Base-by-base conservation (phyloP, 2,888 invertebrate genomes). In the Mellilla xanthometata region DNA sequence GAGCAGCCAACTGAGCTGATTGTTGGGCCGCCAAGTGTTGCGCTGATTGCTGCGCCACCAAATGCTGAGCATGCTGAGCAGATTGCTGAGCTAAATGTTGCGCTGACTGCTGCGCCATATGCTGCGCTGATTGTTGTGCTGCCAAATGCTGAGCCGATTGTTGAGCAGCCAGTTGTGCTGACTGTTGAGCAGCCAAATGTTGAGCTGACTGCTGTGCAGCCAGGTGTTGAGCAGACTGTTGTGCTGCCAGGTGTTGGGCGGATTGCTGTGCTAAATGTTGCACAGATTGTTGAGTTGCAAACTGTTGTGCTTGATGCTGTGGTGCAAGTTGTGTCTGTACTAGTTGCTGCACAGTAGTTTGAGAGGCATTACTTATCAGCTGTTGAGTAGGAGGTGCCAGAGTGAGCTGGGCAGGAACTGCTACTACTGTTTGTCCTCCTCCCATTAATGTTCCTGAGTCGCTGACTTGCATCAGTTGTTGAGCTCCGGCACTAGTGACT, bases 381-480 rank as follows among this genome's bases (percentile, higher is more conserved):
- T 89, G 89, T 41, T 83, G 87, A 8, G 81, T 65, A 9, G 79
- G 76, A 28, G 80, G 87, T 29, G 76, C 84, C 41, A 89, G 60
- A 7, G 89, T 87, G 12, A 89, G 61, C 59, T 89, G 89, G 19
- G 89, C 89, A 35, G 89, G 89, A 8, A 89, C 86, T 22, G 88
- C 88, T 13, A 89, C 89, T 34, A 89, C 87, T 38, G 88, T 87
- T 57, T 87, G 88, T 8, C 89, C 88, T 11, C 81, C 87, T 40
- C 88, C 81, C 87, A 89, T 89, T 28, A 89, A 62, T 31, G 84
- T 87, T 2, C 88, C 88, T 9, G 89, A 89, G 59, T 89, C 89
- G 73, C 89, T 88, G 9, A 89, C 89, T 79, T 89, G 89, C 89
- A 89, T 88, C 3, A 89, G 58, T 62, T 89, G 89, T 49, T 89